Evolutionary conservation across 2,797 vertebrate species (phyloP), one percentile per base, ranked within the genome.

Genomic region (Acridotheres tristis): DNA sequence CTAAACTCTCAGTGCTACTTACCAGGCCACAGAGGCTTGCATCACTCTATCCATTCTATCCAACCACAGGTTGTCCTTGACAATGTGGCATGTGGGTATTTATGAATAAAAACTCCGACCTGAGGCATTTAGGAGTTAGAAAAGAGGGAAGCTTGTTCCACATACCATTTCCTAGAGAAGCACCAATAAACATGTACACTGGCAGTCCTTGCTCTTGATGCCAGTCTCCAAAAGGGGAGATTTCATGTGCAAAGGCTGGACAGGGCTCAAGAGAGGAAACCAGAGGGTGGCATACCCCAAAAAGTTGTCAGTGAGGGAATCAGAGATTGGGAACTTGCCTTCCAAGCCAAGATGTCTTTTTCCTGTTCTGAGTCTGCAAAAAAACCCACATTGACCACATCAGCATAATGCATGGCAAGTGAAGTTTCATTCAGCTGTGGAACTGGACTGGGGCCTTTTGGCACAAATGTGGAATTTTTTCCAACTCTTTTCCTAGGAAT

Each of bases 181-280:
- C 9, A 68, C 7, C 10, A 15, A 7, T 5, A 54, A 38, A 57
- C 7, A 38, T 54, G 30, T 4, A 27, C 0, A 0, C 5, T 82
- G 43, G 5, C 13, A 27, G 17, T 45, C 32, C 38, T 73, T 71
- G 30, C 7, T 86, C 30, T 42, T 62, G 43, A 30, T 69, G 16
- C 4, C 27, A 8, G 8, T 13, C 2, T 84, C 66, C 48, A 45
- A 36, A 93, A 59, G 10, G 5, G 22, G 15, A 83, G 6, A 75
- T 75, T 62, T 66, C 36, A 48, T 0, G 1, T 71, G 32, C 9
- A 48, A 8, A 16, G 18, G 2, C 36, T 72, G 30, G 30, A 88
- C 7, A 9, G 6, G 85, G 11, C 3, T 9, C 42, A 63, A 5
- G n/a, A 79, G 25, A 48, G 16, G 16, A 74, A 88, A 42, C 12